These are phyloP conservation scores for Limosa lapponica DNA, from an alignment of 2,797 vertebrate species.

Conservation along the genomic window DNA sequence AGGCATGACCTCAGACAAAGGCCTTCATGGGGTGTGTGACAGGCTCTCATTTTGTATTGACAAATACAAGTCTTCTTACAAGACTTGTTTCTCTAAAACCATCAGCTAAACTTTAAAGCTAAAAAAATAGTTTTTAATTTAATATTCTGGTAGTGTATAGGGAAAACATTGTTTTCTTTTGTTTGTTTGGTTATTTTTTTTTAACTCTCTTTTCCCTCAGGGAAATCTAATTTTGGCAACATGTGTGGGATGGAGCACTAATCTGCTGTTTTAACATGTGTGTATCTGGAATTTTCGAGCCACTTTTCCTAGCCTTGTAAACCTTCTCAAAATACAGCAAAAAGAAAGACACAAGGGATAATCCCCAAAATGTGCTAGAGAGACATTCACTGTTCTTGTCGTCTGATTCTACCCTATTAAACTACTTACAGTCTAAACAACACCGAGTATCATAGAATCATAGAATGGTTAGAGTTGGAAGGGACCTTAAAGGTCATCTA, in stretches of 20 bases:
- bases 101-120: not conserved
- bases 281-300: constrained; percentile 17
- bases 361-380: not conserved
- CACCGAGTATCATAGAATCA: not conserved
- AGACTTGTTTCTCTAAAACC: not conserved
- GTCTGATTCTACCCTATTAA: not conserved
- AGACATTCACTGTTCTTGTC: not conserved
- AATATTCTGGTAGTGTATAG: not conserved
- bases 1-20: not conserved
- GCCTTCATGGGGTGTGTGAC: not conserved
- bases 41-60: not conserved
- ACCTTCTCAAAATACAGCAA: not conserved
- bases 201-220: not conserved
- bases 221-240: constrained; percentile 29
- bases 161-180: not conserved
- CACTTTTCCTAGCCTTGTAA: not conserved
- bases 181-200: not conserved
- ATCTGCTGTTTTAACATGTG: constrained; percentile 9
- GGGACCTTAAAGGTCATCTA: not conserved
- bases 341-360: not conserved
- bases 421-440: not conserved
- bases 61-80: not conserved
- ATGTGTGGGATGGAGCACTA: not conserved
- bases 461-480: not conserved
- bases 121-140: not conserved